Evolutionary conservation across 2,797 vertebrate genomes (phyloP).

Genomic region (Clarias fuscus): DNA sequence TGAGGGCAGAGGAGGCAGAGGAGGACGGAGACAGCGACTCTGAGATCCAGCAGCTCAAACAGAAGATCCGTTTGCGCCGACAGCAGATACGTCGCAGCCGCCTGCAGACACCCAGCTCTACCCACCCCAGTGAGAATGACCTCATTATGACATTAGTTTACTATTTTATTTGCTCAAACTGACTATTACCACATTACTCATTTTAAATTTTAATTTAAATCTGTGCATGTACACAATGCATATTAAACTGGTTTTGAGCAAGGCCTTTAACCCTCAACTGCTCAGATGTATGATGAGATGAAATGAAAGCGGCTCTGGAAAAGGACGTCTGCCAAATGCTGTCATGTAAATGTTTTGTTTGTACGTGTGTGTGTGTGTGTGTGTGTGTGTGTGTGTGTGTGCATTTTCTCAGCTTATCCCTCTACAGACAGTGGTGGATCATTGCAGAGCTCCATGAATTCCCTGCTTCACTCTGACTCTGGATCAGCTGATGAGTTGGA

Average conservation of each 20-base stretch:
- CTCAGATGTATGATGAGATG: too few relatives aligned
- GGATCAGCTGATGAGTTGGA: constrained; percentile 88
- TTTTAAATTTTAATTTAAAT: neutral
- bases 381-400: neutral
- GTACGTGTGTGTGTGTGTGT: neutral
- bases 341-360: neutral
- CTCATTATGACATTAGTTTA: neutral
- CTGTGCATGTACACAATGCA: neutral
- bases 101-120: constrained; percentile 62
- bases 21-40: constrained; percentile 87
- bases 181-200: neutral
- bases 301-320: too few relatives aligned
- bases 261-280: too few relatives aligned
- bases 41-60: constrained; percentile 96
- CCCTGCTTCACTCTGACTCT: constrained; percentile 83
- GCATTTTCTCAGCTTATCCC: constrained; percentile 32
- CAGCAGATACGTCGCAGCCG: constrained; percentile 89
- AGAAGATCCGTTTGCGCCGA: constrained; percentile 91
- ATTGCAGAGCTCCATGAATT: constrained; percentile 87
- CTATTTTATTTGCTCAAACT: too few relatives aligned
- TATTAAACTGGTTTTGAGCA: too few relatives aligned
- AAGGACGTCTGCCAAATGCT: too few relatives aligned
- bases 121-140: constrained; percentile 59
- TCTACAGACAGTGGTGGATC: constrained; percentile 86
- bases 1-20: constrained; percentile 70